Conservation (phyloP, 2,113 vertebrate species). For the Percina caprodes region DNA sequence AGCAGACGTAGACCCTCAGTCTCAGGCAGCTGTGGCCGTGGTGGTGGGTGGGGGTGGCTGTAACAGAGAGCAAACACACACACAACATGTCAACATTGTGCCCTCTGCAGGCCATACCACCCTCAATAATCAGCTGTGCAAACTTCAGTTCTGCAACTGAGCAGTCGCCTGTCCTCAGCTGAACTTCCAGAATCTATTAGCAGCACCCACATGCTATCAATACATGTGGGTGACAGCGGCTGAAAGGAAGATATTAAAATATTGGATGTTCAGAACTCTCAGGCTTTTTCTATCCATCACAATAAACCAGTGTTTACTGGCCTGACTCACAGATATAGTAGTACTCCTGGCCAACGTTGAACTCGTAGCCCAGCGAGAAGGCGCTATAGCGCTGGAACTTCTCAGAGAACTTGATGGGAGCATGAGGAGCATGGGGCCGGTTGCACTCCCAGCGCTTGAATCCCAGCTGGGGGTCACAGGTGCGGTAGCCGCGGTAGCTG, state of each 20-base stretch:
- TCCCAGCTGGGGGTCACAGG: slow-evolving; percentile 92
- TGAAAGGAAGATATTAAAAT: slow-evolving; percentile 20
- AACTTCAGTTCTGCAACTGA: slow-evolving; percentile 5
- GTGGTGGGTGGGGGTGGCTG: slow-evolving; percentile 94
- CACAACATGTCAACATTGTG: slow-evolving; percentile 54
- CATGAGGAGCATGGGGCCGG: slow-evolving; percentile 91
- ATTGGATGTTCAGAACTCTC: slow-evolving; percentile 6
- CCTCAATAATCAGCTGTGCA: slow-evolving; percentile 10
- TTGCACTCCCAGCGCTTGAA: slow-evolving; percentile 99
- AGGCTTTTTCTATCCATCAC: slow-evolving; percentile 17
- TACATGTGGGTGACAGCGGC: slow-evolving; percentile 18
- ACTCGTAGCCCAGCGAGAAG: slow-evolving; percentile 97
- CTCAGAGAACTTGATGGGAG: slow-evolving; percentile 99
- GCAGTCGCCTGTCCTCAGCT: slow-evolving; percentile 33
- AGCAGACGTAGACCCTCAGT: slow-evolving; percentile 97
- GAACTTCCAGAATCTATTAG: slow-evolving; percentile 49
- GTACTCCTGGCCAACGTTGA: slow-evolving; percentile 95
- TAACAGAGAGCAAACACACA: slow-evolving; percentile 61
- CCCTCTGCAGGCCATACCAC: slow-evolving; percentile 66
- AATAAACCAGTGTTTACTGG: not conserved
- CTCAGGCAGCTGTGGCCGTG: slow-evolving; percentile 93
- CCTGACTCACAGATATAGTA: slow-evolving; percentile 92
- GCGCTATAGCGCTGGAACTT: slow-evolving; percentile 99
- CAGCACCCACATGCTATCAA: slow-evolving; percentile 41
- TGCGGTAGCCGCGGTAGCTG: slow-evolving; percentile 90